Conservation (phyloP, 92 coral and sea anemone species). For the Phenganax subtilis region DNA sequence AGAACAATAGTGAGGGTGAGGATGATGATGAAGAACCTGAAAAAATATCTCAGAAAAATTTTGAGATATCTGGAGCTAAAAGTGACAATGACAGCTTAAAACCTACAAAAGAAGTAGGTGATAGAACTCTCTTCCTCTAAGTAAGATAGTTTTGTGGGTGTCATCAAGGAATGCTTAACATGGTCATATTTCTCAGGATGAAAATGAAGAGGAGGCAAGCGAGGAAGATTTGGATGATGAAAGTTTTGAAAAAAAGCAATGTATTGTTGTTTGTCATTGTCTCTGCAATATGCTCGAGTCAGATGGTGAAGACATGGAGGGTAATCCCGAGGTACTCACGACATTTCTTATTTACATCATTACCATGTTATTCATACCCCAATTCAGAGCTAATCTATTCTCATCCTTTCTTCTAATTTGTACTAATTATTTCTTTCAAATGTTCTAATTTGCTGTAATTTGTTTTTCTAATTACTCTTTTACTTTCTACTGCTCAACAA, state of each 20-base stretch:
- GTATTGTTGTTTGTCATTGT: slow-evolving; percentile 69
- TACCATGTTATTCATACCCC: not conserved
- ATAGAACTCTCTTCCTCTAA: too few species aligned
- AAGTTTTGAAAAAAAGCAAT: slow-evolving; percentile 36
- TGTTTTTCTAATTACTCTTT: not conserved
- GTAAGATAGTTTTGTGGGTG: too few species aligned
- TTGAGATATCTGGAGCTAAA: slow-evolving; percentile 31
- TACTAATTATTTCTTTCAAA: too few species aligned
- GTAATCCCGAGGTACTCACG: not conserved
- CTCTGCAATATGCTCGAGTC: slow-evolving; percentile 54
- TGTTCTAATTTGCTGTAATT: too few species aligned
- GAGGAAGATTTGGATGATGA: slow-evolving; percentile 36
- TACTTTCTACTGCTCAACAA: not conserved
- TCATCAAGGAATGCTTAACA: too few species aligned
- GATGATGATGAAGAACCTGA: not conserved
- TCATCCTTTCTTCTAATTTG: too few species aligned
- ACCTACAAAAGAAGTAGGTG: too few species aligned
- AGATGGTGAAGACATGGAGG: slow-evolving; percentile 27
- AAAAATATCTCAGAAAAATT: not conserved
- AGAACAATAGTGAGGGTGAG: slow-evolving; percentile 9
- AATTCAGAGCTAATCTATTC: too few species aligned
- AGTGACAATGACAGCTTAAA: slow-evolving; percentile 8
- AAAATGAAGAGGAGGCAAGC: slow-evolving; percentile 39
- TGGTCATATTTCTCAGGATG: not conserved
- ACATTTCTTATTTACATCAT: not conserved